phyloP scores from a whole-genome alignment of 2,888 invertebrate species.

The Hedya salicella region DNA sequence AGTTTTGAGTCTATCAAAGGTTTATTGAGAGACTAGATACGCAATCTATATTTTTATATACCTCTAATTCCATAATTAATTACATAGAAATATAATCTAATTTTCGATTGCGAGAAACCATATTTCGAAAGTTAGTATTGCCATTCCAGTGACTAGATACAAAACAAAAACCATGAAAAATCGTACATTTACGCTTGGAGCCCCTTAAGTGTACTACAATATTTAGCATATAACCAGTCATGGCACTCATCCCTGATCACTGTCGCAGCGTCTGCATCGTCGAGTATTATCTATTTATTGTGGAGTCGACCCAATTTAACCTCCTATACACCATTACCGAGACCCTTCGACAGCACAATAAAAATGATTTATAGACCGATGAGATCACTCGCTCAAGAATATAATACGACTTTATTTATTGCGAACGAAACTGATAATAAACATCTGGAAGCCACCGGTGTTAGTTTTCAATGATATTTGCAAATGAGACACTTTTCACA shows the following conservation, averaged over 20 bases:
- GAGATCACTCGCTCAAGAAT: constrained; percentile 76
- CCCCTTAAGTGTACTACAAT: too few relatives aligned
- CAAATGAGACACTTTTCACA: not conserved
- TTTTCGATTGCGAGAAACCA: too few relatives aligned
- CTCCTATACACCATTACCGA: constrained; percentile 63
- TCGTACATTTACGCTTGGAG: too few relatives aligned
- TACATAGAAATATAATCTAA: too few relatives aligned
- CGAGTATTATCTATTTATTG: constrained; percentile 65
- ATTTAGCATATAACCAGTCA: constrained; percentile 28
- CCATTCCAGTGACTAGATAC: too few relatives aligned
- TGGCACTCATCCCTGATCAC: constrained; percentile 38
- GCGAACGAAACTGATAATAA: constrained; percentile 74
- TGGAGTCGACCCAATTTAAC: constrained; percentile 74
- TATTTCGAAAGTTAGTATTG: too few relatives aligned
- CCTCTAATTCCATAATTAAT: too few relatives aligned
- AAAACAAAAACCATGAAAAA: too few relatives aligned
- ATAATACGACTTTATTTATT: constrained; percentile 80
- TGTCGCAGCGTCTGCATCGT: constrained; percentile 46
- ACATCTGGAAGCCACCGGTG: constrained; percentile 64
- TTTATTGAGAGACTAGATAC: too few relatives aligned
- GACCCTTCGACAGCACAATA: constrained; percentile 80
- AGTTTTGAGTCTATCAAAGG: too few relatives aligned
- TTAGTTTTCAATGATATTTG: constrained; percentile 51
- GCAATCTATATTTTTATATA: too few relatives aligned
- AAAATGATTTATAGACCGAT: constrained; percentile 79